Base-by-base conservation (phyloP, 2,888 invertebrate species). In the Diarsia rubi region DNA sequence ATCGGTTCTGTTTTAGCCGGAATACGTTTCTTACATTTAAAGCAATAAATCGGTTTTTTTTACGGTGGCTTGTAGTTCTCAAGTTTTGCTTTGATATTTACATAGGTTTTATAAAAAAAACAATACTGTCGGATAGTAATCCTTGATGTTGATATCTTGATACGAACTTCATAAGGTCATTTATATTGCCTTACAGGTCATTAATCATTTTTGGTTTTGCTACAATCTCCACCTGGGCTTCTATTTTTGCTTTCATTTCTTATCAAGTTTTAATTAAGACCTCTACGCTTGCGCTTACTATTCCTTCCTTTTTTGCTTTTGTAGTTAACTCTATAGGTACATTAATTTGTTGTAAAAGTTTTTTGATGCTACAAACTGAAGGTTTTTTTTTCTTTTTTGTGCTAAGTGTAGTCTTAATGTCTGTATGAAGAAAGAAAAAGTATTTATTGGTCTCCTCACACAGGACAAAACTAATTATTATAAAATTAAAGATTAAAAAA, bases 221-320 rank as follows among this genome's bases (percentile, higher is more conserved):
- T 24, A 1, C 2, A 24, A 24, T 6, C 62, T 71, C 44, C 1
- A 14, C 5, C 0, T 78, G 60, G 0, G 66, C 54, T 31, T 76
- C 74, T 45, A 89, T 80, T 65, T 81, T 81, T 45, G 73, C 78
- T 79, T 89, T 91, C n/a, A 92, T 81, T 67, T 86, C 76, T 74
- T 90, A 83, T 79, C 92, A 92, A n/a, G 85, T 81, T 77, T 83
- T 81, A 21, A 93, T 88, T 45, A 92, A 90, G 12, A 87, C 74
- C 27, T 92, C 90, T 47, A 90, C 70, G 52, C 88, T 91, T 1
- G 82, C 82, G 1, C 87, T 76, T 37, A 91, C 74, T 9, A 91
- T 68, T 16, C 91, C 90, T 66, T 81, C 84, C 24, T 86, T 64
- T 80, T 89, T 89, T 3, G 88, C 89, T 82, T 88, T 81, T 71